phyloP scores from a whole-genome alignment of 2,797 vertebrate species.

The Platyrinchus mystaceus region DNA sequence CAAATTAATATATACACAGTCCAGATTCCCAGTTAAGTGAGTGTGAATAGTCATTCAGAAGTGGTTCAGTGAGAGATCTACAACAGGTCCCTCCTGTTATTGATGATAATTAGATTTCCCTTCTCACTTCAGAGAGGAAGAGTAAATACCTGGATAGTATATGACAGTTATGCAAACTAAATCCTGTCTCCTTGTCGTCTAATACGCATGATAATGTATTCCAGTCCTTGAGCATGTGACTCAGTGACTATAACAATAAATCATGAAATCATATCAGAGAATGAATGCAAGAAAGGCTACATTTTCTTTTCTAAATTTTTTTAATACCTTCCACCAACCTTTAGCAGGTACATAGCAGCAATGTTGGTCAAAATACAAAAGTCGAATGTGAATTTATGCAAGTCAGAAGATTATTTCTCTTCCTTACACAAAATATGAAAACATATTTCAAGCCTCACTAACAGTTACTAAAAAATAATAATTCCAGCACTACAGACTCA shows the following conservation, averaged over 20 bases:
- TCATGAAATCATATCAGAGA: neutral
- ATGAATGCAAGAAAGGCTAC: neutral
- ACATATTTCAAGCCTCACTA: neutral
- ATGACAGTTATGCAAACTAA: neutral
- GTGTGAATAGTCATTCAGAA: neutral
- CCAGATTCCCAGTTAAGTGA: neutral
- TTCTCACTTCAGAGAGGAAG: neutral
- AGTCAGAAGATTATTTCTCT: neutral
- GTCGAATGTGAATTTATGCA: neutral
- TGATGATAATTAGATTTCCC: neutral
- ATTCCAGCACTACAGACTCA: neutral
- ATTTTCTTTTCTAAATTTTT: neutral
- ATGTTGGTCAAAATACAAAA: neutral
- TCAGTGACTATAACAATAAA: neutral
- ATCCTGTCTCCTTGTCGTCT: neutral
- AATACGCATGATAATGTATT: neutral
- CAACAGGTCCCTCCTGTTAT: neutral
- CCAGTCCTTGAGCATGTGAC: neutral
- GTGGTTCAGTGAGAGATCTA: neutral
- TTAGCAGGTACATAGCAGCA: neutral
- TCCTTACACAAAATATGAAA: neutral
- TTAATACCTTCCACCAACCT: neutral
- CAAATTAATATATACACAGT: accelerated
- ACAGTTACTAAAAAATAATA: neutral
- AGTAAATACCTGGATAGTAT: neutral